Evolutionary conservation across 2,888 invertebrate genomes (phyloP).

Genomic region (Leucozona laternaria): DNA sequence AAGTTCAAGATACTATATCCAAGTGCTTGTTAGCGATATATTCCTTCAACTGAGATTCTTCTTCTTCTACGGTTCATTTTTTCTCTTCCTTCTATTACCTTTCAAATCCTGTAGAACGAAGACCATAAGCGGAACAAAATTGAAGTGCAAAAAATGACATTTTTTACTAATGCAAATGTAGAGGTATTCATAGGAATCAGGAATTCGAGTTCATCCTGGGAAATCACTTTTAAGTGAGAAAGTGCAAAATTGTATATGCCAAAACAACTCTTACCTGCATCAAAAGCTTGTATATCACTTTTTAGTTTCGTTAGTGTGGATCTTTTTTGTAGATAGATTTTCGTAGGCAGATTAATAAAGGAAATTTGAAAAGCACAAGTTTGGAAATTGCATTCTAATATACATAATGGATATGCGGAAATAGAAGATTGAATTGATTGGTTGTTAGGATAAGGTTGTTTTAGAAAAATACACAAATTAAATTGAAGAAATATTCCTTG

Average conservation of each 20-base stretch:
- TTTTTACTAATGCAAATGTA: constrained; percentile 39
- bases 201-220: constrained; percentile 26
- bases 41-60: constrained; percentile 49
- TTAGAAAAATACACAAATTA: neutral
- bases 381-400: constrained; percentile 6
- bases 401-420: neutral
- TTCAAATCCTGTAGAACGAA: neutral
- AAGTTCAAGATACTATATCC: constrained; percentile 63
- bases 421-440: neutral
- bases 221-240: constrained; percentile 21
- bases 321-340: constrained; percentile 47
- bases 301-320: neutral
- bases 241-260: neutral
- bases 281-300: neutral
- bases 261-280: neutral
- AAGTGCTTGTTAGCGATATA: constrained; percentile 74
- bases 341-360: constrained; percentile 50
- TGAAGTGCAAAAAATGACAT: neutral
- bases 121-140: neutral
- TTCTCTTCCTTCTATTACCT: constrained; percentile 11
- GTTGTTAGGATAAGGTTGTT: accelerated
- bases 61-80: neutral
- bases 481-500: too few species aligned
- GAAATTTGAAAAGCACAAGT: constrained; percentile 36
- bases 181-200: constrained; percentile 6